Conservation (phyloP, 2,888 invertebrate species). For the Automeris io region DNA sequence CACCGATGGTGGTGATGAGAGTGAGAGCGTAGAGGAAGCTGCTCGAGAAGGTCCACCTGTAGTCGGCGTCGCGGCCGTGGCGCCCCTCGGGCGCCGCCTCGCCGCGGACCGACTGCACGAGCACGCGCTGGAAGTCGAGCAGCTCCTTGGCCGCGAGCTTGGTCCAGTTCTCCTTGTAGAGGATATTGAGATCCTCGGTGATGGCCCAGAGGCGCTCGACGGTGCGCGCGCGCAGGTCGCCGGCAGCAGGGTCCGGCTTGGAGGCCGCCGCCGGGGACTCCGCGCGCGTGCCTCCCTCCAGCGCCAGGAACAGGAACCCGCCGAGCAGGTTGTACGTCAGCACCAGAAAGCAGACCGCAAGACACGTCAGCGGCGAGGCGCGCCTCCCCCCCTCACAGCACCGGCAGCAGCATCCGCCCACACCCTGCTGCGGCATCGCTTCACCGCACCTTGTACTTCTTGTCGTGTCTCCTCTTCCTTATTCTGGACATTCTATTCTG, state of each 20-base stretch:
- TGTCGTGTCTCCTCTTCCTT: constrained; percentile 41
- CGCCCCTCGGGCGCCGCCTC: constrained; percentile 52
- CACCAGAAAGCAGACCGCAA: constrained; percentile 90
- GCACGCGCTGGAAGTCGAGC: constrained; percentile 85
- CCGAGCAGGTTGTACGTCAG: constrained; percentile 94
- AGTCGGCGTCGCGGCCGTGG: constrained; percentile 59
- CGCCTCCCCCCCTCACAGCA: constrained; percentile 47
- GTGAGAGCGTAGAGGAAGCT: constrained; percentile 95
- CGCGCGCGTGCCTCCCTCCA: constrained; percentile 81
- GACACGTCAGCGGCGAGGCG: constrained; percentile 83
- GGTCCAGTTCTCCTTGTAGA: constrained; percentile 95
- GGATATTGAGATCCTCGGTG: constrained; percentile 90
- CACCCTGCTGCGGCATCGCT: constrained; percentile 19
- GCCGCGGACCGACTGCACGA: constrained; percentile 65
- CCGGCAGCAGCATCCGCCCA: constrained; percentile 61
- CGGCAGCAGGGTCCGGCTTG: constrained; percentile 76
- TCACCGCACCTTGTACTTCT: constrained; percentile 53
- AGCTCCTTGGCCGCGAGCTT: constrained; percentile 91
- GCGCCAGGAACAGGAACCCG: constrained; percentile 91
- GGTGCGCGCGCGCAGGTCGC: constrained; percentile 80
- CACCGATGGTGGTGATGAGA: constrained; percentile 95
- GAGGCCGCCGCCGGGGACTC: constrained; percentile 80
- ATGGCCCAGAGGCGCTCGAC: constrained; percentile 91
- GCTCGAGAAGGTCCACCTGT: constrained; percentile 93
- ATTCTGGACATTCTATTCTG: constrained; percentile 33